A percentile compares a stretch with the other conserved stretches of the same genome.
phyloP scores from a whole-genome alignment of 2,113 vertebrate genomes.

The Echinops telfairi region DNA sequence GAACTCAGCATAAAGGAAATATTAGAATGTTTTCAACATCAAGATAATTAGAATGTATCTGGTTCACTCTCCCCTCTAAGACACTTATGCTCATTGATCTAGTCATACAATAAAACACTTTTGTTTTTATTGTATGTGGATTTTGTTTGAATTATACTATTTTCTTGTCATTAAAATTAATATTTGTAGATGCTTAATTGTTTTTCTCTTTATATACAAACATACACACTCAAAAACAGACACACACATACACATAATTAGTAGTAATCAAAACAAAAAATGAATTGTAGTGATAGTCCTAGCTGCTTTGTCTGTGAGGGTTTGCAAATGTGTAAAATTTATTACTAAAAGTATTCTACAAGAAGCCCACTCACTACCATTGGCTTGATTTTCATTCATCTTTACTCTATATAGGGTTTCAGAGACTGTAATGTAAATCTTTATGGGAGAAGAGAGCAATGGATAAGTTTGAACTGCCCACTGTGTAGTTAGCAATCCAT shows the following conservation, averaged over 20 bases:
- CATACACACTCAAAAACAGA: too few relatives aligned
- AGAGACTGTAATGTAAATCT: too few relatives aligned
- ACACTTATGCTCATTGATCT: neutral
- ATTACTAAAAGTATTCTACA: neutral
- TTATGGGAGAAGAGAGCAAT: too few relatives aligned
- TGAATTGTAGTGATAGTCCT: neutral
- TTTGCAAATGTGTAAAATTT: neutral
- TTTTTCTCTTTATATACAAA: neutral
- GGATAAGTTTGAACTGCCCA: too few relatives aligned
- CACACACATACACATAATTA: neutral
- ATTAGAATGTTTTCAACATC: neutral
- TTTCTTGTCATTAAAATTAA: neutral
- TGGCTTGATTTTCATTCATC: too few relatives aligned
- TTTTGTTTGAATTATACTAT: neutral
- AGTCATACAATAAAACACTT: neutral
- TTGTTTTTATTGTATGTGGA: neutral
- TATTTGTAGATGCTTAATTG: neutral
- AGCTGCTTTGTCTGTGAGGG: neutral
- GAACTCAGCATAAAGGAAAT: neutral
- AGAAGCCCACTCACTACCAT: neutral
- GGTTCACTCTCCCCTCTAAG: neutral
- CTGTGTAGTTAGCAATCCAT: too few relatives aligned
- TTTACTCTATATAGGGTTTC: too few relatives aligned
- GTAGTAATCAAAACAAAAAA: neutral
- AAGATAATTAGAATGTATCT: neutral